Evolutionary conservation across 2,888 invertebrate genomes (phyloP), one percentile per base, ranked within the genome.

Genomic region (Psylliodes chrysocephalus): DNA sequence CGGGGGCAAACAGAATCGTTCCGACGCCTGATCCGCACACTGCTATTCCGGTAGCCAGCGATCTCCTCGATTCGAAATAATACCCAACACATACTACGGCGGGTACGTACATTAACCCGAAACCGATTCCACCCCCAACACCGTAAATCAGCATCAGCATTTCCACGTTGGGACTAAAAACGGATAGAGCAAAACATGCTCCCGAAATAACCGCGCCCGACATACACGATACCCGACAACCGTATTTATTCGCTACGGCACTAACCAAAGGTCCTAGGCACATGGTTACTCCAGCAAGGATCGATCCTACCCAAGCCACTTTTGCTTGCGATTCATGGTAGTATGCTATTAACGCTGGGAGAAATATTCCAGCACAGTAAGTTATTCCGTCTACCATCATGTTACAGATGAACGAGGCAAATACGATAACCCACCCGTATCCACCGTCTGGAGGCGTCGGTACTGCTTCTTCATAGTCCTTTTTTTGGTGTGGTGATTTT

Each of bases 381-480:
- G 96, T 94, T 69, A 98, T 96, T 74, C 96, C 98, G 82, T 99
- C 98, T 61, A 99, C 96, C 74, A 98, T 93, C 86, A 98, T 89
- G 87, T 98, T 98, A 84, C 96, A 95, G 89, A 98, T 90, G 84
- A 98, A 97, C 40, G 96, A 96, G 55, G 96, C 96, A 76, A 95
- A 90, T 59, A 98, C 97, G 78, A 98, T 93, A 77, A 97, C 90
- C 95, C 94, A 95, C 64, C 94, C 94, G 84, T 93, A 95, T 54
- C 96, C 96, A 70, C 94, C 94, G 81, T 94, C 94, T 42, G 94
- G 94, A 55, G 94, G 93, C 60, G 93, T 92, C 12, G 94, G 94
- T 66, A 93, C 84, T 72, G 91, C 91, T 71, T 89, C 89, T 63
- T 81, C 87, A 47, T 86, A 86, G 69, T 90, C 90, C 55, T 86